A percentile compares a stretch with the other conserved stretches of the same genome.
phyloP scores from a whole-genome alignment of 2,888 invertebrate species.

The Bombylius discolor region DNA sequence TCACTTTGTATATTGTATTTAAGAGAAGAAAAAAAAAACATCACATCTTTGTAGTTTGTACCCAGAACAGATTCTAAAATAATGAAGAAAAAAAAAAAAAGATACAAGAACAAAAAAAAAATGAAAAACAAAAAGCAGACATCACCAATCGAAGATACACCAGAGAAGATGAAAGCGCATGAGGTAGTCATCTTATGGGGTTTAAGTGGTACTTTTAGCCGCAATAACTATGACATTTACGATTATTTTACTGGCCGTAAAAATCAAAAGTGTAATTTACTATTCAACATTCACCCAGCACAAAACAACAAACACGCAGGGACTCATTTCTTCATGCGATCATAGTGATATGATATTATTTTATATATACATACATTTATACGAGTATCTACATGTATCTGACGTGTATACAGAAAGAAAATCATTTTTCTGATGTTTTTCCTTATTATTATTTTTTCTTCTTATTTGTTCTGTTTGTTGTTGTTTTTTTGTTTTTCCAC shows the following conservation, averaged over 20 bases:
- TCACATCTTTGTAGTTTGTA: background rate
- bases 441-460: background rate
- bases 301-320: background rate
- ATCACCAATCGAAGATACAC: slow-evolving; percentile 5
- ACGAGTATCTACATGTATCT: background rate
- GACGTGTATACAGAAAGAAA: background rate
- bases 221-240: slow-evolving; percentile 30
- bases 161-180: slow-evolving; percentile 3
- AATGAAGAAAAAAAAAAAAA: background rate
- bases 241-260: slow-evolving; percentile 38
- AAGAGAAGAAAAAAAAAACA: background rate
- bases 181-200: slow-evolving; percentile 11
- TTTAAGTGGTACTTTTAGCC: slow-evolving; percentile 34
- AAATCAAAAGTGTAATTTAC: slow-evolving; percentile 37
- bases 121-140: slow-evolving; percentile 1
- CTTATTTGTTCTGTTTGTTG: background rate
- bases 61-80: background rate
- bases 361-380: background rate
- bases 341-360: background rate
- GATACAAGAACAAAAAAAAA: background rate
- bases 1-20: background rate
- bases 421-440: background rate
- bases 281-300: slow-evolving; percentile 13
- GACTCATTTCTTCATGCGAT: background rate
- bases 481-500: too few species aligned